phyloP scores from a whole-genome alignment of 2,113 vertebrate species.

The Tyrannus savana region DNA sequence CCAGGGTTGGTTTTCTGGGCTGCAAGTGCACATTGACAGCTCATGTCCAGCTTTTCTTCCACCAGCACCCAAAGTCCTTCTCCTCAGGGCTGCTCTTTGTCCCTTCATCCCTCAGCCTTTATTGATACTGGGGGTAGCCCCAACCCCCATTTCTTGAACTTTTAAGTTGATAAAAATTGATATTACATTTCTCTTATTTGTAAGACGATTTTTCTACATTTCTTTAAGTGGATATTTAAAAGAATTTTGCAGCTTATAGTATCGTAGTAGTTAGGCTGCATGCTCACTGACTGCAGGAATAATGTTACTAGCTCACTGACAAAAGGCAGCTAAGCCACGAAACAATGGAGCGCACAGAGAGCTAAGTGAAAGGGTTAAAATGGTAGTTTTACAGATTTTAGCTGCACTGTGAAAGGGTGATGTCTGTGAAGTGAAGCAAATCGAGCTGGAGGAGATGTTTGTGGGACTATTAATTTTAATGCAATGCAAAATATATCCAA shows the following conservation, averaged over 20 bases:
- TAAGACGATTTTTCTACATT: background rate
- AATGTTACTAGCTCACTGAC: background rate
- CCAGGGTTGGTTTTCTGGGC: background rate
- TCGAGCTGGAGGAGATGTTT: background rate
- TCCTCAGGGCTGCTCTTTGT: background rate
- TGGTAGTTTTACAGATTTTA: background rate
- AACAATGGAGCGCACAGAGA: background rate
- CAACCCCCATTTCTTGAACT: background rate
- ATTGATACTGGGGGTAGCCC: background rate
- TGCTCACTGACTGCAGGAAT: background rate
- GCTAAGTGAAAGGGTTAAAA: background rate
- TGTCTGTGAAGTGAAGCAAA: background rate
- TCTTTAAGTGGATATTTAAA: background rate
- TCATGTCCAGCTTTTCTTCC: background rate
- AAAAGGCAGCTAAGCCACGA: background rate
- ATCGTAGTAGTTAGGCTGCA: background rate
- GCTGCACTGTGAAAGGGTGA: background rate
- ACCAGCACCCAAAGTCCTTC: background rate
- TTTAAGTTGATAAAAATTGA: background rate
- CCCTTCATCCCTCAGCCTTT: background rate
- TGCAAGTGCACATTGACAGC: accelerated
- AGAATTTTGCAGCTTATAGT: background rate
- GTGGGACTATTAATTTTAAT: slow-evolving; percentile 14
- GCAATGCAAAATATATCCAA: background rate
- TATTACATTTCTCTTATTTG: background rate